phyloP scores from a whole-genome alignment of 2,888 invertebrate genomes.

The Platypus cylindrus region DNA sequence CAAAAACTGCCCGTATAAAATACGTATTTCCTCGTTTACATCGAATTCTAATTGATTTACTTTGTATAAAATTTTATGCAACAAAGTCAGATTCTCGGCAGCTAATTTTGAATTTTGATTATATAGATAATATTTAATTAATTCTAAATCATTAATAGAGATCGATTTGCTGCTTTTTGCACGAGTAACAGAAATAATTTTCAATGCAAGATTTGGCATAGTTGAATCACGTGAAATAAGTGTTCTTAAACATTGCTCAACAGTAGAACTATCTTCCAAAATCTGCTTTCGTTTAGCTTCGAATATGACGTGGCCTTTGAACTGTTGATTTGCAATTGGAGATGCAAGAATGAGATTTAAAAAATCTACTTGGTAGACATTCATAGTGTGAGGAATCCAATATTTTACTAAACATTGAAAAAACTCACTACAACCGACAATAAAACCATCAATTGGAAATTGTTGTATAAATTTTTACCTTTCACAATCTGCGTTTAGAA shows the following conservation, averaged over 20 bases:
- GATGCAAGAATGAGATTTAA: conserved; percentile 16
- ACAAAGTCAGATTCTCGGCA: conserved; percentile 3
- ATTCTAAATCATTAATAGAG: conserved; percentile 15
- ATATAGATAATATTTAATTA: conserved; percentile 16
- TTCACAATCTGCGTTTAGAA: conserved; percentile 17
- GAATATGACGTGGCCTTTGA: conserved; percentile 19
- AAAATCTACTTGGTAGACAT: conserved; percentile 17
- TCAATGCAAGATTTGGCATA: conserved; percentile 15
- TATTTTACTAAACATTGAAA: conserved; percentile 24
- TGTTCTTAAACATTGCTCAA: too few species aligned
- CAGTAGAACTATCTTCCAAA: too few species aligned
- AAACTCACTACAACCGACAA: conserved; percentile 22
- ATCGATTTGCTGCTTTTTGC: too few species aligned
- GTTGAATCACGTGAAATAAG: conserved; percentile 12
- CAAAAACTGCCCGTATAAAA: conserved; percentile 14
- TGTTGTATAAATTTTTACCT: conserved; percentile 17
- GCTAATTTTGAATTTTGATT: conserved; percentile 1
- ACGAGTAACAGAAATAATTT: too few species aligned
- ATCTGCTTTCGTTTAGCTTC: conserved; percentile 18
- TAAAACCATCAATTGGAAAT: neutral
- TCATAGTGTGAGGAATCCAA: conserved; percentile 21
- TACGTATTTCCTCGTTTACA: conserved; percentile 13
- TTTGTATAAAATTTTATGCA: conserved; percentile 10
- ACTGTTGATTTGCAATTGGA: conserved; percentile 12
- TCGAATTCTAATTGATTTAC: conserved; percentile 8